Base-by-base conservation (phyloP, 2,888 invertebrate species). In the Amaurobius ferox region DNA sequence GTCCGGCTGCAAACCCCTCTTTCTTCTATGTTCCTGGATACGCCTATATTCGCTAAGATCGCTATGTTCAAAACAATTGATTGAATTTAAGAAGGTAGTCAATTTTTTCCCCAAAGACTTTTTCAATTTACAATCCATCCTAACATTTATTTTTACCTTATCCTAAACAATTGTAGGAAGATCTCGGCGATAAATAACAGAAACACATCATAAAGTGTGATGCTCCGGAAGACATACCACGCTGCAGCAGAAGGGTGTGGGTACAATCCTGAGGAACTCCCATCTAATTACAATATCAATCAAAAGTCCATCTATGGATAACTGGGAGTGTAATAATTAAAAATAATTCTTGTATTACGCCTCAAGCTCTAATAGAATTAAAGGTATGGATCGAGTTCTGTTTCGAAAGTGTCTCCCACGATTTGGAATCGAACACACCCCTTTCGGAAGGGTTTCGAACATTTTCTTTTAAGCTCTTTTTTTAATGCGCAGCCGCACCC, bases 201-300 rank as follows among this genome's bases (percentile, higher is more conserved):
- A 7, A 11, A 11, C 35, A 35, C 6, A n/a, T n/a, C n/a, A n/a
- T n/a, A n/a, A n/a, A n/a, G n/a, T n/a, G n/a, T n/a, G n/a, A n/a
- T n/a, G n/a, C n/a, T n/a, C n/a, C n/a, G n/a, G n/a, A n/a, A n/a
- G n/a, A n/a, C n/a, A n/a, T n/a, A n/a, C 48, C 67, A 67, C 77
- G 44, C 66, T 16, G 28, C 9, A 7, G 6, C 11, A 35, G 11
- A 6, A 35, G 74, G 80, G 80, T 68, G 73, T 68, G 67, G 73
- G 74, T 68, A 39, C 35, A 19, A 13, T n/a, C 19, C 32, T 16
- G 0, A 13, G 66, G 26, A 40, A 35, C 67, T 73, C 74, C 74
- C 66, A 29, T 26, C 55, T 28, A 19, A 80, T 80, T 80, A 80
- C 68, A 73, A 80, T 80, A 80, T 80, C 80, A 80, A 80, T 80